Evolutionary conservation across 2,888 invertebrate genomes (phyloP), one percentile per base, ranked within the genome.

Genomic region (Keiferia lycopersicella): DNA sequence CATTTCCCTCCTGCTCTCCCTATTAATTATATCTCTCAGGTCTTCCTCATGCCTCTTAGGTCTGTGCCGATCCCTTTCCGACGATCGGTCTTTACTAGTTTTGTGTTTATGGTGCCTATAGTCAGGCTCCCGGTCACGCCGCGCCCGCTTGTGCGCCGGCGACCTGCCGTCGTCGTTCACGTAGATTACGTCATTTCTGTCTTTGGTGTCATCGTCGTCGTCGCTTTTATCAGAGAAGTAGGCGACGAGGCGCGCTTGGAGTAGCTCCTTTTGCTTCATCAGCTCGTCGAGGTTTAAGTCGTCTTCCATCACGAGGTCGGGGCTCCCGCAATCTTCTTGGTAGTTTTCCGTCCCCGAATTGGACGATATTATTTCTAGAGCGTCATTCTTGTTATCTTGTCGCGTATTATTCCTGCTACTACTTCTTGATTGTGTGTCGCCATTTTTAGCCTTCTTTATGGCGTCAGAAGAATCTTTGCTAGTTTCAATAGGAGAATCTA

Each of bases 241-340:
- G 67, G 96, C 96, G 57, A 95, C 95, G 58, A 96, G 87, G 41
- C 95, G 93, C 48, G 96, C 96, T 86, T 97, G 97, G 56, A 97
- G 87, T 53, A 95, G 74, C 76, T 96, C 97, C 87, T 97, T 97
- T 81, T 97, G 97, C 75, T 95, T 95, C 97, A 97, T 97, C 65
- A 97, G 87, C 71, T 97, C 97, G 77, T 97, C 97, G 34, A 97
- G 86, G 80, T 97, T 97, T 72, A 97, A 94, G 74, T 97, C 97
- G 70, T 97, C 97, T 80, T 97, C 97, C 65, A 96, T 93, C 10
- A 93, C 93, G 65, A 96, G 93, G 71, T 96, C 96, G 38, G 95
- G 95, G 78, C 95, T 95, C 16, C 93, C 94, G 72, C 94, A 94
- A 77, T 95, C 95, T 61, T 92, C 93, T 73, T 93, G 93, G 67